A percentile compares a stretch with the other conserved stretches of the same genome.
phyloP scores from a whole-genome alignment of 2,113 vertebrate genomes.

The Danio rerio region GRCz12tu NC_133176.1:17714001-17714500 shows the following conservation, averaged over 20 bases:
- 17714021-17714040: constrained; percentile 16
- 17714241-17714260: constrained; percentile 6
- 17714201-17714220: constrained; percentile 30
- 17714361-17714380: constrained; percentile 33
- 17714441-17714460: constrained; percentile 24
- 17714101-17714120: constrained; percentile 25
- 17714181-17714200: constrained; percentile 32
- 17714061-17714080: constrained; percentile 21
- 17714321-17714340: constrained; percentile 47
- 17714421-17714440: constrained; percentile 36
- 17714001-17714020: constrained; percentile 24
- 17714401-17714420: constrained; percentile 55
- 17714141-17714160: constrained; percentile 11
- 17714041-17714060: constrained; percentile 20
- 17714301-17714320: constrained; percentile 45
- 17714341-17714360: constrained; percentile 19
- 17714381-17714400: constrained; percentile 49
- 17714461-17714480: not conserved
- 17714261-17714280: constrained; percentile 15
- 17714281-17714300: constrained; percentile 4
- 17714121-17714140: not conserved
- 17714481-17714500: constrained; percentile 36
- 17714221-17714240: constrained; percentile 41
- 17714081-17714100: constrained; percentile 22
- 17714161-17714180: constrained; percentile 6